A percentile compares a stretch with the other conserved stretches of the same genome.
Conservation (phyloP, 2,113 vertebrate genomes). For the Sylvietta virens region DNA sequence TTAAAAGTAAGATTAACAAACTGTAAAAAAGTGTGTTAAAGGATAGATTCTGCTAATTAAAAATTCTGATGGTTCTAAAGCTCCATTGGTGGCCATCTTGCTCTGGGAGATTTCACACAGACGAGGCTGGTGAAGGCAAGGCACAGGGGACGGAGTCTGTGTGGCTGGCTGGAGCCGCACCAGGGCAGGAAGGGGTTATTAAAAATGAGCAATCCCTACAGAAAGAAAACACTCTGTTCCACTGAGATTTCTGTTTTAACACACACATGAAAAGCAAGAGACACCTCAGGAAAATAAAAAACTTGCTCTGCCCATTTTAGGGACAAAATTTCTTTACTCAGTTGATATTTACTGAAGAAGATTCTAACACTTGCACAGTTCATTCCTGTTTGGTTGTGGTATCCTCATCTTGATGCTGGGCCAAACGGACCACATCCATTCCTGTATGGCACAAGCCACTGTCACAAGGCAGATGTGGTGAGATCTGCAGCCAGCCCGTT, state of each 20-base stretch:
- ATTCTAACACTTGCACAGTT: not conserved
- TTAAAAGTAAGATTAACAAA: conserved; percentile 69
- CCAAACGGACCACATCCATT: fast-evolving
- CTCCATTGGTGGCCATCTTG: conserved; percentile 67
- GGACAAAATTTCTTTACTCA: not conserved
- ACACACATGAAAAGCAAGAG: not conserved
- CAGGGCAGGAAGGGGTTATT: not conserved
- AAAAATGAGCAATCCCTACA: not conserved
- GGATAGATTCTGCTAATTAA: conserved; percentile 32
- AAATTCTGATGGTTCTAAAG: conserved; percentile 54
- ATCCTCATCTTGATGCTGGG: fast-evolving
- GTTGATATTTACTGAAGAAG: not conserved
- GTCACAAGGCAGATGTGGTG: fast-evolving
- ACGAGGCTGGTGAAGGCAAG: conserved; percentile 10
- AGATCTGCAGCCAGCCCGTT: fast-evolving
- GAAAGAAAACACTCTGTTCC: not conserved
- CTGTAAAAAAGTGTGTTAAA: conserved; percentile 57
- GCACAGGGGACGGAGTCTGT: not conserved
- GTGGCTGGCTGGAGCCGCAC: not conserved
- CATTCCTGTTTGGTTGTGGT: not conserved
- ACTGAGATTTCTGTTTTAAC: not conserved
- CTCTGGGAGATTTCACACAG: conserved; percentile 33
- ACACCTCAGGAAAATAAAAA: not conserved
- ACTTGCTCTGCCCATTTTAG: not conserved
- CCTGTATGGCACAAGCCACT: fast-evolving